A percentile compares a stretch with the other conserved stretches of the same genome.
Evolutionary conservation across 2,888 invertebrate species (phyloP).

Genomic region (Polymixis lichenea): DNA sequence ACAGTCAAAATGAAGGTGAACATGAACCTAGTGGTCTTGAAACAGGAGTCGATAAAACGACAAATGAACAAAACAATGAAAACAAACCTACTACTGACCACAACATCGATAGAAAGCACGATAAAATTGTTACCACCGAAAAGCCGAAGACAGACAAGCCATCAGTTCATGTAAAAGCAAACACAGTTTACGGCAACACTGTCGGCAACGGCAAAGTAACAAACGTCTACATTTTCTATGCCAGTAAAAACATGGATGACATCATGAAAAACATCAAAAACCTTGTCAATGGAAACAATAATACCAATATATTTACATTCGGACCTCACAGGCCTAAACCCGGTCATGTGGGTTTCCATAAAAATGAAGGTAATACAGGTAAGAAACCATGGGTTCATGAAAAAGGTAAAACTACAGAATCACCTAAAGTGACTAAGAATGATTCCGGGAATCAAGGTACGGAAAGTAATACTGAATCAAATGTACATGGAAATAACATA

Average conservation of each 20-base stretch:
- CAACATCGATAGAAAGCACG: background rate
- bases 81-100: background rate
- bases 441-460: background rate
- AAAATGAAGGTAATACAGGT: background rate
- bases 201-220: slow-evolving; percentile 77
- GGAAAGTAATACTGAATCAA: slow-evolving; percentile 9
- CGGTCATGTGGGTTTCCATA: slow-evolving; percentile 6
- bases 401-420: slow-evolving; percentile 5
- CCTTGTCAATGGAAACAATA: slow-evolving; percentile 51
- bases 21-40: slow-evolving; percentile 14
- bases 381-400: background rate
- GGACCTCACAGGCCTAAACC: slow-evolving; percentile 13
- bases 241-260: slow-evolving; percentile 61
- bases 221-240: slow-evolving; percentile 79
- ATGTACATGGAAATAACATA: background rate
- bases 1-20: background rate
- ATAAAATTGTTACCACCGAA: slow-evolving; percentile 12
- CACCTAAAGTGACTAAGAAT: slow-evolving; percentile 11
- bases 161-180: slow-evolving; percentile 63
- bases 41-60: background rate
- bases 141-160: slow-evolving; percentile 27
- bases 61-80: background rate
- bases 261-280: slow-evolving; percentile 64
- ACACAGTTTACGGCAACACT: slow-evolving; percentile 74
- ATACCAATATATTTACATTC: slow-evolving; percentile 60